These are phyloP conservation scores for Lepidochitona cinerea DNA, from an alignment of 2,888 invertebrate species.

Conservation along the genomic window DNA sequence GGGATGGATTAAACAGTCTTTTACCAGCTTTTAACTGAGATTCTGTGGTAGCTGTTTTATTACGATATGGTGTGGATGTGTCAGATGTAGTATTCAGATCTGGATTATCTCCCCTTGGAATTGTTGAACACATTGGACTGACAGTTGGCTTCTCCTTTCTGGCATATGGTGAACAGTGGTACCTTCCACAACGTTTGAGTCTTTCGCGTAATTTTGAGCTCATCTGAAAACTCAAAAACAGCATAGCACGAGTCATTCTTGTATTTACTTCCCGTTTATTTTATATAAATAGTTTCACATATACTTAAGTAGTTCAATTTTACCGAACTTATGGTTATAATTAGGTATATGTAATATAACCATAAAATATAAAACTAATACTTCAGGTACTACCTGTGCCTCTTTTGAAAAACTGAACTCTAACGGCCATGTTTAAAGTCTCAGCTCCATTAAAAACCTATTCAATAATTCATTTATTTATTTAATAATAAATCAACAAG, in stretches of 20 bases:
- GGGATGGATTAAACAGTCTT: not conserved
- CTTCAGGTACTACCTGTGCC: too few relatives aligned
- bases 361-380: too few relatives aligned
- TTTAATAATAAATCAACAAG: too few relatives aligned
- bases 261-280: not conserved
- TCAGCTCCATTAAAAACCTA: too few relatives aligned
- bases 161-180: constrained; percentile 43
- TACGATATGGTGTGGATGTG: not conserved
- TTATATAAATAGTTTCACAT: not conserved
- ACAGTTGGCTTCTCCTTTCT: not conserved
- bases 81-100: too few relatives aligned
- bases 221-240: constrained; percentile 31
- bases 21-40: not conserved
- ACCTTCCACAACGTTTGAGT: constrained; percentile 55
- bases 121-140: not conserved
- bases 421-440: too few relatives aligned
- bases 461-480: too few relatives aligned
- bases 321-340: not conserved
- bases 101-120: not conserved
- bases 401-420: too few relatives aligned
- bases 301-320: not conserved
- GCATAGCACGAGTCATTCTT: not conserved
- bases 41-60: not conserved
- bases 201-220: constrained; percentile 50
- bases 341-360: not conserved